Conservation (phyloP, 2,888 invertebrate genomes). For the Eustalomyia histrio region DNA sequence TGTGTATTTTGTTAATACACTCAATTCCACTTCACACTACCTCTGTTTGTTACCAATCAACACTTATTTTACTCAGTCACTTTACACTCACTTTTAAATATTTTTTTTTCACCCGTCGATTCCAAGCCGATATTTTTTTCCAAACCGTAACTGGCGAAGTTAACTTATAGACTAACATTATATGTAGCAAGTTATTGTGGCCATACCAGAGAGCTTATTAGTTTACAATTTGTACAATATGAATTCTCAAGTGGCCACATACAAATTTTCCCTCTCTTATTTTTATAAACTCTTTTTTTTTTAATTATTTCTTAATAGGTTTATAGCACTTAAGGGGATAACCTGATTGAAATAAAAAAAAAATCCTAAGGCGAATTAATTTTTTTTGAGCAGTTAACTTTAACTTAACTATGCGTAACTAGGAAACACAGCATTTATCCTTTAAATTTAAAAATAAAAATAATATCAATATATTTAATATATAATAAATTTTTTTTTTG, state of each 20-base stretch:
- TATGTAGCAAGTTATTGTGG: constrained; percentile 32
- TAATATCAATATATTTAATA: no score
- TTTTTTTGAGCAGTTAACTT: no score
- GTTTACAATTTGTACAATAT: not conserved
- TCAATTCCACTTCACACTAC: constrained; percentile 36
- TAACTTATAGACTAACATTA: constrained; percentile 53
- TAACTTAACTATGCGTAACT: no score
- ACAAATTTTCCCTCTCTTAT: not conserved
- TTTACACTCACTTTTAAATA: constrained; percentile 1
- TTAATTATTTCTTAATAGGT: not conserved
- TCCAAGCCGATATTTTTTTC: constrained; percentile 28
- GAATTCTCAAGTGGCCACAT: not conserved
- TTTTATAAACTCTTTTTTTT: not conserved
- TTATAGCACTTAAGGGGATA: no score
- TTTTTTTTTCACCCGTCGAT: constrained; percentile 32
- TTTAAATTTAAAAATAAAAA: no score
- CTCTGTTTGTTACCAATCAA: constrained; percentile 24
- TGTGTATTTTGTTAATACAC: constrained; percentile 19
- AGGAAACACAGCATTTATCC: no score
- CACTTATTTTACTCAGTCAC: constrained; percentile 14
- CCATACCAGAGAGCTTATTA: constrained; percentile 27
- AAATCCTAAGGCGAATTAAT: no score
- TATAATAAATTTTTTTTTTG: no score
- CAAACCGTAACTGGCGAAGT: constrained; percentile 50
- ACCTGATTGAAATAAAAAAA: no score